These are phyloP conservation scores for Porites lobata DNA, from an alignment of 92 coral and sea anemone genomes.

Conservation along the genomic window DNA sequence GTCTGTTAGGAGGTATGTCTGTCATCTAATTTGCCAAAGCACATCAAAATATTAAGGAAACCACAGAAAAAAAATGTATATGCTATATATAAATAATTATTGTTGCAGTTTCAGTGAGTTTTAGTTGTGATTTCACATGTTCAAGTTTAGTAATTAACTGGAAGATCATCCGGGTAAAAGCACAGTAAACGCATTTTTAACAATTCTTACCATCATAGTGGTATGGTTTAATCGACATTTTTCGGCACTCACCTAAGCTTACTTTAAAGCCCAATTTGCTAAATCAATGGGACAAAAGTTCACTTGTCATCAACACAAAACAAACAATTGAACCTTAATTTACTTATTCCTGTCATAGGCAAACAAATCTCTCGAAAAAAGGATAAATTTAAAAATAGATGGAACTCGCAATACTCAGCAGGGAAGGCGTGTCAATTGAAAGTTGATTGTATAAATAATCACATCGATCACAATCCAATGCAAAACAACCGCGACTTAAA, in stretches of 20 bases:
- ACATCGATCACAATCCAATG: neutral
- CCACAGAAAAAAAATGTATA: neutral
- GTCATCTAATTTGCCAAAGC: no score
- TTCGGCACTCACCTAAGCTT: neutral
- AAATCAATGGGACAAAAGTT: neutral
- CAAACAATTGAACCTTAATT: neutral
- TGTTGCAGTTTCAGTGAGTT: neutral
- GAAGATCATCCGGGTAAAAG: no score
- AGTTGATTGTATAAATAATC: neutral
- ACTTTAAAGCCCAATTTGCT: neutral
- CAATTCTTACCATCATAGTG: no score
- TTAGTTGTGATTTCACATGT: no score
- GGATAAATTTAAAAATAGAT: neutral
- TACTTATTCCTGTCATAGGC: neutral
- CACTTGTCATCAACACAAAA: neutral
- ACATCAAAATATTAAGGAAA: neutral
- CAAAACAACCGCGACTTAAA: neutral
- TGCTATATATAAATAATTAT: no score
- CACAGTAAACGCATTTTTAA: no score
- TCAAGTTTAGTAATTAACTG: no score
- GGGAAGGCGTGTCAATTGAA: conserved; percentile 1
- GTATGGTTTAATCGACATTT: neutral
- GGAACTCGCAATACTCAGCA: neutral
- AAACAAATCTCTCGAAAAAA: neutral
- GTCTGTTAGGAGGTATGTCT: neutral